Evolutionary conservation across 2,888 invertebrate genomes (phyloP), one percentile per base, ranked within the genome.

Genomic region (Zootermopsis nevadensis): DNA sequence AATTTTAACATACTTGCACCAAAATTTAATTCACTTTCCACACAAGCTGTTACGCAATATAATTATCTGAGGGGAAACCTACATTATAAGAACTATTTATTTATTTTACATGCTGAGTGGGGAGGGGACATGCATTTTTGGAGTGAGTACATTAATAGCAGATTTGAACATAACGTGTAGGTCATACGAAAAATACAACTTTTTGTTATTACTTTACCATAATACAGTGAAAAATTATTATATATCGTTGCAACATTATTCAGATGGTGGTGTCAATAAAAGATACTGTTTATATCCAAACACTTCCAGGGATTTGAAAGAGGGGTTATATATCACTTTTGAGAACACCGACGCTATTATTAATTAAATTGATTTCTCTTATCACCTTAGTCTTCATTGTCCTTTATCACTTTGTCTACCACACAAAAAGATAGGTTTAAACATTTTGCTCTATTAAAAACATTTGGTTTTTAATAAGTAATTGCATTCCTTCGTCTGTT

Each of bases 221-320:
- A 74, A 33, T 74, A 38, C 42, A 74, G 74, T 74, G 74, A 74
- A 74, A 74, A 74, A 74, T 74, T 74, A 74, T 12, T 69, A 33
- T 69, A 69, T 69, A 38, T 74, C 38, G 38, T 74, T 74, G 74
- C 35, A 74, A 74, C 74, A 74, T 38, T n/a, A 74, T n/a, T n/a
- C 24, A 38, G 38, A 38, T n/a, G 19, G 38, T 74, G 74, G 0
- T 74, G n/a, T 38, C 74, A 33, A 33, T n/a, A 38, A 74, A 74
- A 74, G 22, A 33, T 33, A 24, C 33, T n/a, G 74, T 74, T 74
- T 74, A 33, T 74, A 33, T 74, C 10, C 33, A 69, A 74, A 74
- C 74, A 74, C 42, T 74, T 38, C 10, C 35, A 27, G 33, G 33
- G 42, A 74, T 22, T 27, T 27, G 6, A 60, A 60, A 42, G 33